Evolutionary conservation across 2,113 vertebrate species (phyloP), one percentile per base, ranked within the genome.

Genomic region (Corythornis vintsioides): DNA sequence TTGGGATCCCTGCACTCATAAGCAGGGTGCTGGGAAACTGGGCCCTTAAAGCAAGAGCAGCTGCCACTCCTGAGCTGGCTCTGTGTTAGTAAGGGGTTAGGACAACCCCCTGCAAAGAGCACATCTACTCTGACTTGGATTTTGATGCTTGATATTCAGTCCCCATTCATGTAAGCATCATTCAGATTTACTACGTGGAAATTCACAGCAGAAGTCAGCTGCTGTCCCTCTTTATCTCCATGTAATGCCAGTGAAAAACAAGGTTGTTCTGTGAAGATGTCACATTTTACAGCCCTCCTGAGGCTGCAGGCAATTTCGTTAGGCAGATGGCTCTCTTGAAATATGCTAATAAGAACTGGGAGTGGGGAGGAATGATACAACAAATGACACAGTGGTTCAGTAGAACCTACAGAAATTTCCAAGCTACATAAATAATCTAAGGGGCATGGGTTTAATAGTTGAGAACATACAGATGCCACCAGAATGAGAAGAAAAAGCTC

Each of bases 281-380:
- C 47, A 17, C 1, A 0, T 15, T 31, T 83, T 56, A 71, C 0
- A 59, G 76, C 33, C 48, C 69, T 76, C 83, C 70, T n/a, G 91
- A 83, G 72, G 56, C 42, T 88, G 63, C 22, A 43, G 50, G 29
- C 61, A 77, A 60, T 78, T 83, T 56, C 28, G 25, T 28, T 47
- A 57, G 72, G 60, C 95, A 96, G 92, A 92, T 88, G 91, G 83
- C 21, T 52, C 56, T 64, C 81, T 42, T 74, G 60, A 86, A 90
- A 57, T 22, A 52, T 10, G 56, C 31, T 59, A 90, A 42, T 67
- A 81, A 73, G 20, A 42, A 50, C 42, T 28, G 17, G 45, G 61
- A 83, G 28, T 3, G 7, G 61, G 19, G 73, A 86, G 40, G 33
- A 83, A 83, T 56, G 28, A 74, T 25, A 70, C 25, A 88, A 59